Conservation (phyloP, 2,888 invertebrate genomes). For the Himalopsyche kuldschensis region DNA sequence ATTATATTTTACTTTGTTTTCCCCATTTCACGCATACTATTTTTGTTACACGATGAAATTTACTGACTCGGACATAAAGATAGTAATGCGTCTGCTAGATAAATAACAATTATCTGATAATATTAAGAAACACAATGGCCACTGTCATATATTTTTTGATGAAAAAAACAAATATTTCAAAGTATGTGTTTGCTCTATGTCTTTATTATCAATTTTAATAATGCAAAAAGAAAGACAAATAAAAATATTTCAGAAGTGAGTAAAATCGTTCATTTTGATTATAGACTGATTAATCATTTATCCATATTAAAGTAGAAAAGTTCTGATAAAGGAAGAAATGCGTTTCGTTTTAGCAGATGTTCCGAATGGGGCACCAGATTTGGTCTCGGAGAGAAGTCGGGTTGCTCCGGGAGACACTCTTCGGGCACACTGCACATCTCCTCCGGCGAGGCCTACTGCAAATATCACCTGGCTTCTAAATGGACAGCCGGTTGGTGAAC, state of each 20-base stretch:
- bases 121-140: too few relatives aligned
- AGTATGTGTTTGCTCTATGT: too few relatives aligned
- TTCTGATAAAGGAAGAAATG: not conserved
- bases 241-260: not conserved
- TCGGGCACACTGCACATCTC: slow-evolving; percentile 69
- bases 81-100: not conserved
- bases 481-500: slow-evolving; percentile 18
- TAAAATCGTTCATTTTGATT: not conserved
- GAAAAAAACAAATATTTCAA: too few relatives aligned
- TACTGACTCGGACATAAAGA: not conserved
- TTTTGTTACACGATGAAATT: not conserved
- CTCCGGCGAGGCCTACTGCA: slow-evolving; percentile 67
- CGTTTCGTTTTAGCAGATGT: slow-evolving; percentile 55
- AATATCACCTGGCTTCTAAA: slow-evolving; percentile 61
- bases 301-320: too few relatives aligned
- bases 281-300: not conserved
- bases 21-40: not conserved
- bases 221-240: too few relatives aligned
- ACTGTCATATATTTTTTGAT: too few relatives aligned
- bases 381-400: slow-evolving; percentile 68
- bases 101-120: too few relatives aligned
- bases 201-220: too few relatives aligned
- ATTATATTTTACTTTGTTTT: not conserved
- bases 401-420: slow-evolving; percentile 71
- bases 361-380: slow-evolving; percentile 66